Percentiles rank a stretch among this genome's conserved stretches.
These are phyloP conservation scores for Enteromius viviparus DNA, from an alignment of 2,797 vertebrate species.

Conservation along the genomic window DNA sequence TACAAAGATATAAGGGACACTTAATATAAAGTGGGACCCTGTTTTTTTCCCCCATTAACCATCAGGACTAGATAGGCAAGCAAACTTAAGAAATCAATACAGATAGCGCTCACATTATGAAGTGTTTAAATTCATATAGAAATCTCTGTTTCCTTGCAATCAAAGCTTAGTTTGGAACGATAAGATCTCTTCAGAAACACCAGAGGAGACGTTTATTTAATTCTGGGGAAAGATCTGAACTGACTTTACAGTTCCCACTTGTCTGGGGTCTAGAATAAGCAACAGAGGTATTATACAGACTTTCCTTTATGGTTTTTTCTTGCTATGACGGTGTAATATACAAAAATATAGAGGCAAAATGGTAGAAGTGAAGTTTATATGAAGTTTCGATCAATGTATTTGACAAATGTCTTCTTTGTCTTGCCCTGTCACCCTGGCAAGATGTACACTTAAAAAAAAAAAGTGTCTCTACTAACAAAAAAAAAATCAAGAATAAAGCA, in stretches of 20 bases:
- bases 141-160: not conserved
- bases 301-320: not conserved
- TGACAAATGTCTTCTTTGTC: not conserved
- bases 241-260: not conserved
- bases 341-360: not conserved
- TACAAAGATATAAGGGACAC: too few species aligned
- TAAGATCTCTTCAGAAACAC: not conserved
- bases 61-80: not conserved
- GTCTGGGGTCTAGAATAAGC: not conserved
- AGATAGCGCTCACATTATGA: not conserved
- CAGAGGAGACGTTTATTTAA: not conserved
- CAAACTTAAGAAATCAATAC: not conserved
- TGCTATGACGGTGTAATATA: not conserved
- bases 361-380: not conserved
- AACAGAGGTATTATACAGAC: not conserved
- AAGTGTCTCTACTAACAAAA: not conserved
- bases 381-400: not conserved
- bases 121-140: not conserved
- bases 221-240: not conserved
- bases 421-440: not conserved
- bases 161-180: not conserved
- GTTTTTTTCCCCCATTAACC: too few species aligned
- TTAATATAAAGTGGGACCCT: not conserved
- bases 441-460: not conserved
- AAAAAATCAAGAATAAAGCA: not conserved